phyloP scores from a whole-genome alignment of 2,888 invertebrate species.

The Cephalotes varians region DNA sequence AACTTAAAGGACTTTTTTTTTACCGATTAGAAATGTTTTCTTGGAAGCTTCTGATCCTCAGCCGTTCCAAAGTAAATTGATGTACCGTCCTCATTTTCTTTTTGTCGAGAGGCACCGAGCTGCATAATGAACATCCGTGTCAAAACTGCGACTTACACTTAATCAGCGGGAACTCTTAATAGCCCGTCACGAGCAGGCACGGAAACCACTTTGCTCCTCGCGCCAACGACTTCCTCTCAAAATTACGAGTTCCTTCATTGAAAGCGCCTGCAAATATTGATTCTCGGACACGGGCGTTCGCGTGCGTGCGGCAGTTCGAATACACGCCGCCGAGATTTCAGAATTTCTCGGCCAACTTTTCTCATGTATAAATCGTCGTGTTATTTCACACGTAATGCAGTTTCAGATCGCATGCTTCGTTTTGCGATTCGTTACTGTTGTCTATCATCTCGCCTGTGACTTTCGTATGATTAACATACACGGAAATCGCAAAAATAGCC shows the following conservation, averaged over 20 bases:
- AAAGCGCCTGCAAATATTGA: conserved; percentile 45
- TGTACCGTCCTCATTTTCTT: not conserved
- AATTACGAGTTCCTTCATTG: conserved; percentile 47
- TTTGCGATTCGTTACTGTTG: conserved; percentile 35
- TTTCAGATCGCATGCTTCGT: conserved; percentile 11
- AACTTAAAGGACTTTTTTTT: not conserved
- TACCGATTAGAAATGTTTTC: not conserved
- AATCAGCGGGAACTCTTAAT: conserved; percentile 32
- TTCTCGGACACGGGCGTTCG: conserved; percentile 20
- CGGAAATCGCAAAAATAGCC: conserved; percentile 20
- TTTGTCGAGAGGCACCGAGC: not conserved
- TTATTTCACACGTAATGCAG: conserved; percentile 38
- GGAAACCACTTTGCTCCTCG: conserved; percentile 42
- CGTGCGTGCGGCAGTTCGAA: conserved; percentile 11
- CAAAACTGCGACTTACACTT: conserved; percentile 36
- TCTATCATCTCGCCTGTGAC: not conserved
- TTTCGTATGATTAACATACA: conserved; percentile 22
- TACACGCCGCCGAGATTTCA: conserved; percentile 28
- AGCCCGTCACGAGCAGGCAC: conserved; percentile 52
- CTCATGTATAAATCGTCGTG: conserved; percentile 32
- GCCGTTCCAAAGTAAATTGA: not conserved
- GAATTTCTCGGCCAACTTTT: conserved; percentile 44
- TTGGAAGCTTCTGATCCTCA: not conserved
- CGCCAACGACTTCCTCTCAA: conserved; percentile 44
- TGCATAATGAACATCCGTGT: conserved; percentile 4